Evolutionary conservation across 2,797 vertebrate genomes (phyloP).

Genomic region (Hemibagrus guttatus): DNA sequence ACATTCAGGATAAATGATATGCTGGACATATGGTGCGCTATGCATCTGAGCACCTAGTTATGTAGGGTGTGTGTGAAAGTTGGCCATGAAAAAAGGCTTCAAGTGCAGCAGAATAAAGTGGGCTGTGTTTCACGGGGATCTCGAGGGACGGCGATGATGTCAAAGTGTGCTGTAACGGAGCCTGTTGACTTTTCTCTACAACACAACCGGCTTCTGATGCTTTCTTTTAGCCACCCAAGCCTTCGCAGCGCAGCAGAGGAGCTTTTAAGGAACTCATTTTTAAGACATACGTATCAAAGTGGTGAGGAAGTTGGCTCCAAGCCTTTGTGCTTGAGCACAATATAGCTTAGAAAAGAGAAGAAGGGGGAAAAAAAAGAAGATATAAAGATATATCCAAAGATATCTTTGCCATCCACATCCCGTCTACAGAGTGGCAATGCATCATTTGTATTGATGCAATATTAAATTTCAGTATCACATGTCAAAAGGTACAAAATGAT

Average conservation of each 20-base stretch:
- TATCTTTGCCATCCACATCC: conserved; percentile 74
- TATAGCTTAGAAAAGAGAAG: conserved; percentile 64
- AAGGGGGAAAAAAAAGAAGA: conserved; percentile 53
- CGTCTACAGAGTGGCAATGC: conserved; percentile 74
- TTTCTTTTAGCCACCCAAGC: conserved; percentile 28
- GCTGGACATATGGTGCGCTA: conserved; percentile 37
- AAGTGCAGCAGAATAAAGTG: conserved; percentile 24
- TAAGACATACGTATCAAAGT: conserved; percentile 79
- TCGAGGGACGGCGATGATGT: conserved; percentile 43
- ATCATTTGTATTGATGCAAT: conserved; percentile 86
- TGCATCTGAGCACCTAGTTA: conserved; percentile 48
- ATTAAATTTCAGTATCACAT: conserved; percentile 86
- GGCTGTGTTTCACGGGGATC: conserved; percentile 25
- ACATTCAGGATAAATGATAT: conserved; percentile 33
- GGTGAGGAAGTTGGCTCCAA: conserved; percentile 60
- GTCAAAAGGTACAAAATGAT: conserved; percentile 88
- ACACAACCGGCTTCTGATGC: conserved; percentile 30
- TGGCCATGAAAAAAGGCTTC: conserved; percentile 23
- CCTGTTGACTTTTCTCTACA: conserved; percentile 41
- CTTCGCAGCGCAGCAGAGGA: conserved; percentile 48
- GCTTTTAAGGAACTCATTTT: conserved; percentile 74
- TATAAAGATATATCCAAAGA: conserved; percentile 63
- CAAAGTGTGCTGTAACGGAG: conserved; percentile 37
- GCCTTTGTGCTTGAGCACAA: conserved; percentile 70
- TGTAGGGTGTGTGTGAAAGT: conserved; percentile 29